Base-by-base conservation (phyloP, 2,113 vertebrate species). In the Lamprotornis superbus region DNA sequence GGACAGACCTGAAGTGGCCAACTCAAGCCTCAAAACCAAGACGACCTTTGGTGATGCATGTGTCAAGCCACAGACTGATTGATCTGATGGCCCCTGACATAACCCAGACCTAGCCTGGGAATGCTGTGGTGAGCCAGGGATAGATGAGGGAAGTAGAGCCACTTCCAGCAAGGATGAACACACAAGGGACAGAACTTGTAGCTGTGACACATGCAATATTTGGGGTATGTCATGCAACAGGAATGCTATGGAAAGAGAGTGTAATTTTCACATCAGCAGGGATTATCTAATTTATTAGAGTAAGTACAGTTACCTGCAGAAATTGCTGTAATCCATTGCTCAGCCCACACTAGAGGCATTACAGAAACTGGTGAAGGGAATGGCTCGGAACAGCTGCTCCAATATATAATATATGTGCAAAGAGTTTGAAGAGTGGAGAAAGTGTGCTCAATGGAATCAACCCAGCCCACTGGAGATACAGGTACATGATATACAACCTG, bases 381-480 rank as follows among this genome's bases (percentile, higher is more conserved):
- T 28, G 28, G 40, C 28, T 64, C 2, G 7, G n/a, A 64, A 23
- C 9, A 39, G 18, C 7, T 28, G 40, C 15, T 39, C 23, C 59
- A 47, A 1, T 46, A 11, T 28, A 7, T 39, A 46, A 10, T 1
- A 33, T 2, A 19, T 15, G 2, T 28, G 18, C n/a, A 47, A 31
- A 61, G 69, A 84, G 22, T 33, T 47, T 55, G 59, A 64, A 28
- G 59, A n/a, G 40, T 39, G 49, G 7, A 28, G 40, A 39, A 55
- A 47, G 15, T 12, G 33, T 64, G 59, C n/a, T 55, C 40, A 39
- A 40, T 46, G 33, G 10, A 22, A 37, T 46, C 81, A 55, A 22
- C 40, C 33, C 57, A 64, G 23, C 13, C 28, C 40, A 15, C n/a
- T 0, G 0, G 57, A 46, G 21, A 47, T 9, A 23, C 20, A 42